Evolutionary conservation across 2,113 vertebrate genomes (phyloP).

Genomic region (Beaufortia kweichowensis): DNA sequence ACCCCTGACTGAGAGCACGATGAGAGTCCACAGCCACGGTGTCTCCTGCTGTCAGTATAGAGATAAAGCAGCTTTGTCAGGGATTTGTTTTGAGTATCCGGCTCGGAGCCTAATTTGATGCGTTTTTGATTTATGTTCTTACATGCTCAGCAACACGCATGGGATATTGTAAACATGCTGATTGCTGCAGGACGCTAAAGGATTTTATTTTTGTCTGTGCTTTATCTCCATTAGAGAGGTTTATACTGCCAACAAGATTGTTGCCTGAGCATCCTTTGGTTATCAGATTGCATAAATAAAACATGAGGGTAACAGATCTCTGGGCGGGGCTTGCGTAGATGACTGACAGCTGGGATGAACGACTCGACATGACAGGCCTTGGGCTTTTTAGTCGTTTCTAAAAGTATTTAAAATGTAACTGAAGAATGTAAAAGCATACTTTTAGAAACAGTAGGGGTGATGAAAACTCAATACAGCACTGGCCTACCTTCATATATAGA

Average conservation of each 20-base stretch:
- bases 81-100: conserved; percentile 16
- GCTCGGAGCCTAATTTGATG: conserved; percentile 23
- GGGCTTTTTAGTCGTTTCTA: no score
- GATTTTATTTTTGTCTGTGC: not conserved
- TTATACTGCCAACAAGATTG: conserved; percentile 1
- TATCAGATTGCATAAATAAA: not conserved
- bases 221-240: conserved; percentile 8
- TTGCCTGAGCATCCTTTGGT: conserved; percentile 2
- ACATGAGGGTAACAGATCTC: not conserved
- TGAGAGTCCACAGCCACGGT: conserved; percentile 13
- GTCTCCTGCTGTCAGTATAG: conserved; percentile 14
- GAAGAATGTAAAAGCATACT: not conserved
- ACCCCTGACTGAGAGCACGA: conserved; percentile 14
- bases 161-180: conserved; percentile 35
- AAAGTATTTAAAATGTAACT: not conserved
- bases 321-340: not conserved
- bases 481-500: conserved; percentile 95
- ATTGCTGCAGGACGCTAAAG: conserved; percentile 12
- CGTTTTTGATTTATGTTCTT: conserved; percentile 23
- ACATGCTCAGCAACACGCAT: conserved; percentile 13
- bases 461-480: not conserved
- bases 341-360: not conserved
- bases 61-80: conserved; percentile 30
- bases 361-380: not conserved
- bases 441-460: not conserved